Evolutionary conservation across 2,888 invertebrate genomes (phyloP).

Genomic region (Polydesmus complanatus): DNA sequence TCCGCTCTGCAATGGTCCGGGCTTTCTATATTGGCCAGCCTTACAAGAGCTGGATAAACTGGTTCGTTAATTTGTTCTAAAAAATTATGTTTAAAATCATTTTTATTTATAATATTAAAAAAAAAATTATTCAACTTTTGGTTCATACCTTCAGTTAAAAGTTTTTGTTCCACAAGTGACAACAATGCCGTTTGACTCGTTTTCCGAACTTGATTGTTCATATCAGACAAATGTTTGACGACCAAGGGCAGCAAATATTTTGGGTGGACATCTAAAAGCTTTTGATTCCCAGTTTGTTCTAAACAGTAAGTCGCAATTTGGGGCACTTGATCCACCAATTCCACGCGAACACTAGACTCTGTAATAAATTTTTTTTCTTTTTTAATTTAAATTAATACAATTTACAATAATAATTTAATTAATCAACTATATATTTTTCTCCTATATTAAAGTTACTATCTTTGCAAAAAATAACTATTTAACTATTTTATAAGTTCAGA

Average conservation of each 20-base stretch:
- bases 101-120: not conserved
- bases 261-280: conserved; percentile 40
- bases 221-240: conserved; percentile 45
- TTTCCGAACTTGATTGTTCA: conserved; percentile 49
- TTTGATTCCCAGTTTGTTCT: conserved; percentile 33
- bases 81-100: not conserved
- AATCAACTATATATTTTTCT: not conserved
- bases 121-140: not conserved
- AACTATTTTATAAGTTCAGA: too few species aligned
- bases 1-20: conserved; percentile 42
- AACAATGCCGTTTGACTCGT: conserved; percentile 48
- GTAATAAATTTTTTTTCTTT: too few species aligned
- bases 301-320: conserved; percentile 48
- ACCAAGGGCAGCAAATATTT: conserved; percentile 48
- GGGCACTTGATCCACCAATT: conserved; percentile 52
- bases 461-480: too few species aligned
- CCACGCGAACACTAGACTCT: conserved; percentile 47
- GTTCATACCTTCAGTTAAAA: conserved; percentile 38
- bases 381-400: too few species aligned
- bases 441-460: too few species aligned
- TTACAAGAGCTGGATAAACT: conserved; percentile 49
- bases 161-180: conserved; percentile 47
- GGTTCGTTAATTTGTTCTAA: conserved; percentile 44
- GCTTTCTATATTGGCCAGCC: conserved; percentile 40
- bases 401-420: too few species aligned